phyloP scores from a whole-genome alignment of 1,140 invertebrate genomes.

The Laupala kohalensis region DNA sequence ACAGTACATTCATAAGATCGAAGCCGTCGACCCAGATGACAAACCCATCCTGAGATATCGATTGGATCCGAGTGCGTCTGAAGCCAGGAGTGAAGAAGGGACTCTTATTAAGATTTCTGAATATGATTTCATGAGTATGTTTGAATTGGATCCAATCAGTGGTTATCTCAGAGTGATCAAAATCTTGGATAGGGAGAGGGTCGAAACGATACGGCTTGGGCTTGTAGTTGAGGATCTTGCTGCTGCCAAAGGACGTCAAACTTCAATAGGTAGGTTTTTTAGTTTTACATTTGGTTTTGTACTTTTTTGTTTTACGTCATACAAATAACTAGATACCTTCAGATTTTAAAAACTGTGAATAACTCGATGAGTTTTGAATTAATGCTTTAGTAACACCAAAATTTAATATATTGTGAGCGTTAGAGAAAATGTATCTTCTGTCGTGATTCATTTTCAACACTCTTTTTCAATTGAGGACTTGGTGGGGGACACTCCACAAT shows the following conservation, averaged over 20 bases:
- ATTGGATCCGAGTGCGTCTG: constrained; percentile 52
- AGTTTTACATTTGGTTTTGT: background rate
- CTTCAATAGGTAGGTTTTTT: constrained; percentile 40
- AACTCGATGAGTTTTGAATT: background rate
- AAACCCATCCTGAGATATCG: constrained; percentile 60
- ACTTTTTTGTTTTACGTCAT: background rate
- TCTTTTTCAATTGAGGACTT: no score
- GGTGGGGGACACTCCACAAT: no score
- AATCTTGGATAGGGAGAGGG: constrained; percentile 67
- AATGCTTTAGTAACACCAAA: background rate
- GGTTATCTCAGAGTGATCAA: constrained; percentile 52
- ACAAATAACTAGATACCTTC: background rate
- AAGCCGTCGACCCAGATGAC: constrained; percentile 67
- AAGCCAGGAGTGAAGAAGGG: constrained; percentile 69
- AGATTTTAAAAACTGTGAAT: background rate
- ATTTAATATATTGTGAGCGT: background rate
- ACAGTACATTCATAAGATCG: constrained; percentile 47
- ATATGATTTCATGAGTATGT: constrained; percentile 53
- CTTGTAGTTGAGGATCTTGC: constrained; percentile 75
- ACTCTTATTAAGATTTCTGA: constrained; percentile 51
- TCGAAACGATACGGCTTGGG: constrained; percentile 62
- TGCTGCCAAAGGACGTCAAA: constrained; percentile 56
- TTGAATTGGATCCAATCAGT: constrained; percentile 61
- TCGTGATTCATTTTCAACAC: no score
- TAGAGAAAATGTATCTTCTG: no score